Evolutionary conservation across 2,797 vertebrate species (phyloP).

Genomic region (Anabas testudineus): DNA sequence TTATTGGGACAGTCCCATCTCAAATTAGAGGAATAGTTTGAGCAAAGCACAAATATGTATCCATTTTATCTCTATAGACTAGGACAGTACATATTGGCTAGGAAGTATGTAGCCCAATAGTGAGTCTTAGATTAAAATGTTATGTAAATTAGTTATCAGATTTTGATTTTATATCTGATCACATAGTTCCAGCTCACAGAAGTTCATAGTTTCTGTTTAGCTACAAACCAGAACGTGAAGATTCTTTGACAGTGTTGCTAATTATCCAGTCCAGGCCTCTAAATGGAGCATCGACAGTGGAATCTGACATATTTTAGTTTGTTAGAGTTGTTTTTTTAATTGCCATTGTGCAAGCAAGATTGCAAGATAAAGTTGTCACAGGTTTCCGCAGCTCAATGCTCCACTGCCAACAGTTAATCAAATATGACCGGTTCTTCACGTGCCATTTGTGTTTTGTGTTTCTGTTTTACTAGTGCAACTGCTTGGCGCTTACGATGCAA

Average conservation of each 20-base stretch:
- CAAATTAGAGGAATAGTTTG: constrained; percentile 42
- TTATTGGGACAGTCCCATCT: constrained; percentile 30
- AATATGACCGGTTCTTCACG: constrained; percentile 11
- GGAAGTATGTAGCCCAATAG: background rate
- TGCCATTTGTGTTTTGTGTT: constrained; percentile 1
- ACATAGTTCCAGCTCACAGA: background rate
- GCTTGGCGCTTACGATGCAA: constrained; percentile 21
- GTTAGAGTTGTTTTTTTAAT: background rate
- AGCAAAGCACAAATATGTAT: constrained; percentile 40
- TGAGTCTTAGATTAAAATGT: background rate
- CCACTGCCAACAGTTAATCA: constrained; percentile 6
- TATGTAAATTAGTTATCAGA: background rate
- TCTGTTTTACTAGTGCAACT: constrained; percentile 10
- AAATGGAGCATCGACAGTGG: too few relatives aligned
- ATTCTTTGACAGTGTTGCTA: background rate
- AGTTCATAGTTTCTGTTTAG: background rate
- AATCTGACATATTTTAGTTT: background rate
- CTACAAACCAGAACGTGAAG: background rate
- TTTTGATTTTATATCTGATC: background rate
- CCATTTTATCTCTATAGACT: constrained; percentile 14
- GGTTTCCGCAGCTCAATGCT: background rate
- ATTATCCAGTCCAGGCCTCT: background rate
- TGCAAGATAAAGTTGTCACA: background rate
- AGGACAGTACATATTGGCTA: constrained; percentile 19
- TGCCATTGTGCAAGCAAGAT: background rate